Evolutionary conservation across 2,113 vertebrate species (phyloP).

Genomic region (Otocyon megalotis): DNA sequence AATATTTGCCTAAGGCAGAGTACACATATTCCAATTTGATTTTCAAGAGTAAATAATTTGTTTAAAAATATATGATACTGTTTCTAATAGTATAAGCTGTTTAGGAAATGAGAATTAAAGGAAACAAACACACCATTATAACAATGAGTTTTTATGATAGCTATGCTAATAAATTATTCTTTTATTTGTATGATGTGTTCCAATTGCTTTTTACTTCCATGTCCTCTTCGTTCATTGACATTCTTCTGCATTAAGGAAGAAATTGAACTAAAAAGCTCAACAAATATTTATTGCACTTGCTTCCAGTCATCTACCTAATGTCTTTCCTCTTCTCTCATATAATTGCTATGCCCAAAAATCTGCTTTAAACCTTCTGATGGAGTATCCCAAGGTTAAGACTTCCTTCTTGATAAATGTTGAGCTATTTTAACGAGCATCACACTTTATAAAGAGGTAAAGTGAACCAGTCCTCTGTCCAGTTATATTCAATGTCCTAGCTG

Average conservation of each 20-base stretch:
- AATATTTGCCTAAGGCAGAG: conserved; percentile 44
- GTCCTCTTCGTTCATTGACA: not conserved
- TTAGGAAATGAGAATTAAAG: conserved; percentile 63
- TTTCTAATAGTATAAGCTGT: conserved; percentile 44
- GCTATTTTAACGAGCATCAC: not conserved
- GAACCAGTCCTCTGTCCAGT: not conserved
- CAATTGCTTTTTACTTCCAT: conserved; percentile 60
- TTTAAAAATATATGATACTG: conserved; percentile 42
- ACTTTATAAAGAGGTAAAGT: not conserved
- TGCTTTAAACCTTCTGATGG: not conserved
- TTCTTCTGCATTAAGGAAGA: not conserved
- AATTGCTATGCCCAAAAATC: not conserved
- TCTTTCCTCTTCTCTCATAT: not conserved
- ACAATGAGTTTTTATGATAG: not conserved
- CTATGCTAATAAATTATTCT: conserved; percentile 38
- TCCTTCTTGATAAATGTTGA: not conserved
- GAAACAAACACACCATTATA: conserved; percentile 45
- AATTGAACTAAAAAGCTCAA: conserved; percentile 33
- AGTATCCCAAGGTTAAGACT: not conserved
- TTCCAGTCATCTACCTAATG: not conserved
- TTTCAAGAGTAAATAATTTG: conserved; percentile 56
- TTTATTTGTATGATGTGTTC: conserved; percentile 24
- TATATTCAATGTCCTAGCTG: not conserved
- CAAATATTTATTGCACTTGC: not conserved
- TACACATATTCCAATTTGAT: conserved; percentile 45